phyloP scores from a whole-genome alignment of 2,113 vertebrate species.

The Leuciscus idus region DNA sequence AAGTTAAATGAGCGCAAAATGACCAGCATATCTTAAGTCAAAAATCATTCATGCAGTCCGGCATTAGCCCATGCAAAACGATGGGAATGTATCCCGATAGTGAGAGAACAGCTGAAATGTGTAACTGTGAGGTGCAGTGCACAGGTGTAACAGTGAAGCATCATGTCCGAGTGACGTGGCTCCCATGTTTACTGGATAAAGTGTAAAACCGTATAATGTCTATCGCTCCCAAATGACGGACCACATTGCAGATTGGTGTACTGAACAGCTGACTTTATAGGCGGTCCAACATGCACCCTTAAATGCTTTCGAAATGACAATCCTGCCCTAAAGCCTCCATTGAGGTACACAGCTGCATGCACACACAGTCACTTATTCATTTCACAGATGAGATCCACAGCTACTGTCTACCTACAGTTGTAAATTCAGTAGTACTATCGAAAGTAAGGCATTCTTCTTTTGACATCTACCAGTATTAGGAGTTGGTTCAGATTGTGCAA shows the following conservation, averaged over 20 bases:
- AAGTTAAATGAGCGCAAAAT: constrained; percentile 8
- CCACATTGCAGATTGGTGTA: background rate
- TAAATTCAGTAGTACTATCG: constrained; percentile 82
- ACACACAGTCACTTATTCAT: constrained; percentile 61
- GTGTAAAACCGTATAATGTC: background rate
- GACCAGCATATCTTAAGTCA: constrained; percentile 14
- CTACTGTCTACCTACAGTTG: constrained; percentile 68
- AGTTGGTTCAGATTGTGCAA: constrained; percentile 76
- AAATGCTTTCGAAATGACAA: constrained; percentile 12
- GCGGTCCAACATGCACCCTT: background rate
- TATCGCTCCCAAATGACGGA: constrained; percentile 1
- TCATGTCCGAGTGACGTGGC: background rate
- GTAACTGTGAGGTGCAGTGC: constrained; percentile 7
- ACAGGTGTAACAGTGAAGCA: background rate
- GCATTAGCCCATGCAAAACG: constrained; percentile 24
- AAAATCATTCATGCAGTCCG: constrained; percentile 17
- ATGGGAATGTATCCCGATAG: constrained; percentile 8
- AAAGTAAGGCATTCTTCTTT: constrained; percentile 83
- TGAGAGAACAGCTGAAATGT: background rate
- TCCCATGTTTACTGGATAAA: constrained; percentile 6
- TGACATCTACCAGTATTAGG: constrained; percentile 76
- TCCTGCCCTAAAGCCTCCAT: background rate
- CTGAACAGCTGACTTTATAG: constrained; percentile 21
- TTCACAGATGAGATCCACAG: constrained; percentile 41
- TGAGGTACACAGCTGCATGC: constrained; percentile 63